phyloP scores from a whole-genome alignment of 2,113 vertebrate genomes.

The Thunnus maccoyii region DNA sequence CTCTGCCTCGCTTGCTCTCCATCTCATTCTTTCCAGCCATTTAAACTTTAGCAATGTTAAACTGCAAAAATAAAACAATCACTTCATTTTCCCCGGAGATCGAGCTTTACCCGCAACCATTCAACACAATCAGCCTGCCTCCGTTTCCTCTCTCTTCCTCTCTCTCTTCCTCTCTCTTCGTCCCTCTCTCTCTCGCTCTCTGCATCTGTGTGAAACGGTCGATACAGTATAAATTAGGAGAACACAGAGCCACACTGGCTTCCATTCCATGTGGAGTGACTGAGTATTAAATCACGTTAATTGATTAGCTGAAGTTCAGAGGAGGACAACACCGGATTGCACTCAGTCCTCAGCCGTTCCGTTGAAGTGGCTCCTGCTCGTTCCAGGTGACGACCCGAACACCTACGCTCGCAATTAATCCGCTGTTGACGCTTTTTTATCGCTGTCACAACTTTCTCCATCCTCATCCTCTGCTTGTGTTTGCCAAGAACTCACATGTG shows the following conservation, averaged over 20 bases:
- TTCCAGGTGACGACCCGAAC: conserved; percentile 58
- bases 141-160: not conserved
- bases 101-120: conserved; percentile 47
- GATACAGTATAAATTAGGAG: conserved; percentile 72
- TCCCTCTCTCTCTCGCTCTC: not conserved
- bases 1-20: conserved; percentile 40
- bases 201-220: conserved; percentile 50
- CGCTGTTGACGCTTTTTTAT: not conserved
- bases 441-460: not conserved
- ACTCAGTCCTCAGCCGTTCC: conserved; percentile 40
- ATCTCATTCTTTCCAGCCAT: conserved; percentile 43
- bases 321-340: conserved; percentile 56
- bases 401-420: conserved; percentile 41
- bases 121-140: conserved; percentile 34
- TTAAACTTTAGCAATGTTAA: conserved; percentile 62
- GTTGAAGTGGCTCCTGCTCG: conserved; percentile 42
- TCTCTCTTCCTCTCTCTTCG: not conserved
- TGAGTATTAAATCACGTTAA: conserved; percentile 75
- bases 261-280: conserved; percentile 47
- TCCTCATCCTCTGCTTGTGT: not conserved
- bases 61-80: conserved; percentile 68
- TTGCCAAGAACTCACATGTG: not conserved
- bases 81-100: conserved; percentile 46
- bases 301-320: conserved; percentile 73
- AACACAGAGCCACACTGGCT: conserved; percentile 41